A percentile compares a stretch with the other conserved stretches of the same genome.
Evolutionary conservation across 1,140 invertebrate species (phyloP).

Genomic region (Caenorhabditis elegans): WBcel235 BX284605.5:9584501-9585000

Average conservation of each 20-base stretch:
- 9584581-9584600: not conserved
- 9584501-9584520: not conserved
- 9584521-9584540: not conserved
- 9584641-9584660: not conserved
- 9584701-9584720: not conserved
- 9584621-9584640: not conserved
- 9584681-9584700: not conserved
- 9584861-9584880: not conserved
- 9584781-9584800: constrained; percentile 21
- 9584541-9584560: not conserved
- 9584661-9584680: constrained; percentile 12
- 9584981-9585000: not conserved
- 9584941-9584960: not conserved
- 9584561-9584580: not conserved
- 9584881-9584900: not conserved
- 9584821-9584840: not conserved
- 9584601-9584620: constrained; percentile 8
- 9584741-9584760: not conserved
- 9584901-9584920: not conserved
- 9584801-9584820: not conserved
- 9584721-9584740: not conserved
- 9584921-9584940: not conserved
- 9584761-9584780: constrained; percentile 30
- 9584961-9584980: not conserved
- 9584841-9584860: not conserved